Evolutionary conservation across 2,797 vertebrate species (phyloP).

Genomic region (Melopsittacus undulatus): DNA sequence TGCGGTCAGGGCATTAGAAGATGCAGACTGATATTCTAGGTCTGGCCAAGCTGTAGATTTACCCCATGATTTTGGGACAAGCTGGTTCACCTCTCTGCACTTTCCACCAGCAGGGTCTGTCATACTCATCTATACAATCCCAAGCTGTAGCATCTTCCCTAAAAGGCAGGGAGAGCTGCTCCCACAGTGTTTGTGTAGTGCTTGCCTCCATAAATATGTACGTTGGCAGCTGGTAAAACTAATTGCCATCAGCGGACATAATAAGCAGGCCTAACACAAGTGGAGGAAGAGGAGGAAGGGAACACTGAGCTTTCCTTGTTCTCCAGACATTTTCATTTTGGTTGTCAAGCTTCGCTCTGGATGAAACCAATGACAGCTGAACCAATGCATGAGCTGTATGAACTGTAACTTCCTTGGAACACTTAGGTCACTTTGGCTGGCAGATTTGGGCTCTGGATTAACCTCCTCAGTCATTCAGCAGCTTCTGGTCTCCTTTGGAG

Average conservation of each 20-base stretch:
- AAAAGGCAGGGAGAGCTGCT: neutral
- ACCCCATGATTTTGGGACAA: neutral
- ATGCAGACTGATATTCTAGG: neutral
- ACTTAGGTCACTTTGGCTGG: neutral
- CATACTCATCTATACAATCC: neutral
- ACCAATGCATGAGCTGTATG: neutral
- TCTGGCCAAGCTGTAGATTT: neutral
- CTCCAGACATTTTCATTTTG: neutral
- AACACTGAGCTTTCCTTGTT: neutral
- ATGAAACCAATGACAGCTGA: neutral
- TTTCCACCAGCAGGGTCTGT: neutral
- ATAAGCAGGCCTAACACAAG: neutral
- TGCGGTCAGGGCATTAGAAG: neutral
- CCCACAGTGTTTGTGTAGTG: fast-evolving
- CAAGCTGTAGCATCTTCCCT: fast-evolving
- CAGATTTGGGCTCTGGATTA: neutral
- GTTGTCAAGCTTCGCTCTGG: neutral
- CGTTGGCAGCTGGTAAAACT: neutral
- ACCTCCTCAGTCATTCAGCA: neutral
- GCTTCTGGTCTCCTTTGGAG: neutral
- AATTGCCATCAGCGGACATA: neutral
- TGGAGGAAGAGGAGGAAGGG: neutral
- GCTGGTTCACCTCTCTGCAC: neutral
- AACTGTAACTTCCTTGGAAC: neutral
- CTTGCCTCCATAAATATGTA: neutral